phyloP scores from a whole-genome alignment of 2,113 vertebrate genomes.

The Plectropomus leopardus region DNA sequence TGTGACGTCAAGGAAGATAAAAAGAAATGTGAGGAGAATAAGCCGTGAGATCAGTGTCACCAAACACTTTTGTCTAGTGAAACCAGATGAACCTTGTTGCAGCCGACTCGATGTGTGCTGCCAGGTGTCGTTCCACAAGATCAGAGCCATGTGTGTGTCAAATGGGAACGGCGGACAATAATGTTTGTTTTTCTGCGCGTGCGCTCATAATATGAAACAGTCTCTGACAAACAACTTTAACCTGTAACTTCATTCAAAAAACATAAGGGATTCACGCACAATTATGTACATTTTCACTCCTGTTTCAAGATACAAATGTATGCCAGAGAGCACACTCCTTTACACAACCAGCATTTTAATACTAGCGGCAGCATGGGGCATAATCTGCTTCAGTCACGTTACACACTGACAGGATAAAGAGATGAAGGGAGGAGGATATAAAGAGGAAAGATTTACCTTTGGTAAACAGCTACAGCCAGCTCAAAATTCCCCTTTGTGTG shows the following conservation, averaged over 20 bases:
- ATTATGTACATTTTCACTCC: neutral
- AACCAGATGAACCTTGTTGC: slow-evolving; percentile 59
- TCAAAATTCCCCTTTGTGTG: slow-evolving; percentile 4
- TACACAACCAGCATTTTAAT: neutral
- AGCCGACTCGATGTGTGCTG: slow-evolving; percentile 6
- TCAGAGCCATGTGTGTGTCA: slow-evolving; percentile 54
- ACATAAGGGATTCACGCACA: neutral
- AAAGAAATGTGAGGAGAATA: slow-evolving; percentile 21
- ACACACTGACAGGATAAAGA: slow-evolving; percentile 9
- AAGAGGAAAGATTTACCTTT: slow-evolving; percentile 30
- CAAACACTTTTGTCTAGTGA: slow-evolving; percentile 7
- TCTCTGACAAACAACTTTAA: slow-evolving; percentile 9
- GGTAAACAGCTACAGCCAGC: slow-evolving; percentile 14
- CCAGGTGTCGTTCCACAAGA: slow-evolving; percentile 60
- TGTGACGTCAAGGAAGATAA: slow-evolving; percentile 14
- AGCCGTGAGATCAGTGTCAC: slow-evolving; percentile 20
- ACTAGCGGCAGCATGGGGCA: slow-evolving; percentile 50
- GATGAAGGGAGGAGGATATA: neutral
- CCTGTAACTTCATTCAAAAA: neutral
- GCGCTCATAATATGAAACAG: slow-evolving; percentile 16
- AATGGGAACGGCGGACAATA: slow-evolving; percentile 32
- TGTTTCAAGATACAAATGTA: neutral
- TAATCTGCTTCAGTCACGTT: slow-evolving; percentile 58
- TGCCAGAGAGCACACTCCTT: neutral
- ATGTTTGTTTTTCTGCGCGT: slow-evolving; percentile 39